These are phyloP conservation scores for Vesta saturnalis DNA, from an alignment of 2,888 invertebrate genomes.

Conservation along the genomic window DNA sequence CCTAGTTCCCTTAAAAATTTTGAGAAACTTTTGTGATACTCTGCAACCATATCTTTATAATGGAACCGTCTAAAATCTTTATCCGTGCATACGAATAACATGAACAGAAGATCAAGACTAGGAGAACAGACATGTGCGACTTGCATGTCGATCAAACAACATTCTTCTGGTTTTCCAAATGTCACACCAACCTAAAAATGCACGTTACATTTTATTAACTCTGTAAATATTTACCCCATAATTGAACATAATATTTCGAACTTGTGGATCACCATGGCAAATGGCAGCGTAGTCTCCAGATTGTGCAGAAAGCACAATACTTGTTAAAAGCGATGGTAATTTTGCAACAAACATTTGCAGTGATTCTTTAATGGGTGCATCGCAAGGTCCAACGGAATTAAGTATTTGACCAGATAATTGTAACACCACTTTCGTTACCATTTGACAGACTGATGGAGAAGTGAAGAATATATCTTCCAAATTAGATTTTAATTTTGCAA, in stretches of 20 bases:
- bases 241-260: not conserved
- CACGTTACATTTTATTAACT: too few species aligned
- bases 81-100: conserved; percentile 50
- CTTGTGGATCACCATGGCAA: not conserved
- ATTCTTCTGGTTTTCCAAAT: conserved; percentile 11
- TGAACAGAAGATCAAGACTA: conserved; percentile 51
- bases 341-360: too few species aligned
- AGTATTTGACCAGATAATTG: too few species aligned
- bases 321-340: too few species aligned
- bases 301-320: too few species aligned
- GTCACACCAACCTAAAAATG: not conserved
- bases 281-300: not conserved
- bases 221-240: not conserved
- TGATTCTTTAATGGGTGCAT: too few species aligned
- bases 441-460: too few species aligned
- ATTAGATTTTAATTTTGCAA: not conserved
- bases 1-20: conserved; percentile 44
- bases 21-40: conserved; percentile 51
- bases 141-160: conserved; percentile 45
- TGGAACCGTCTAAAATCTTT: conserved; percentile 47
- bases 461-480: too few species aligned
- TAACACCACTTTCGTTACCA: too few species aligned
- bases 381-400: too few species aligned
- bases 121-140: conserved; percentile 43
- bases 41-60: conserved; percentile 49